A percentile compares a stretch with the other conserved stretches of the same genome.
phyloP scores from a whole-genome alignment of 1,140 invertebrate genomes.

The Ceratina japonica region DNA sequence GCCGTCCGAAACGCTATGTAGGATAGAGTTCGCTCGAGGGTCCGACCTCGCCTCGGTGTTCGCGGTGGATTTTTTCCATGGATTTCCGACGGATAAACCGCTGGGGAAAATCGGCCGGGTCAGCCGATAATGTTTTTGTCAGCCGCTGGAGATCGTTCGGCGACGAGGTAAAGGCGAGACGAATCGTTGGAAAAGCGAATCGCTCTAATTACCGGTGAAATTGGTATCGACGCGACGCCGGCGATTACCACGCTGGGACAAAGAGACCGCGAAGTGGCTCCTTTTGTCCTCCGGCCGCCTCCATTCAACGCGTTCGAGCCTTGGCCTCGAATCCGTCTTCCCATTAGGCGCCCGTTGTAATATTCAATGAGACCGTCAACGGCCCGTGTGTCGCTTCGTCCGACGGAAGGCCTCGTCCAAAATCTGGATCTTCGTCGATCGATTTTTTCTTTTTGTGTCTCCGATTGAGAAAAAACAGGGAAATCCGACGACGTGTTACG shows the following conservation, averaged over 20 bases:
- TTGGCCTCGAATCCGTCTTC: constrained; percentile 46
- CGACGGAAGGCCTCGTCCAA: too few species aligned
- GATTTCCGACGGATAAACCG: background rate
- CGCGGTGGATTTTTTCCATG: constrained; percentile 11
- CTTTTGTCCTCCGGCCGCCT: constrained; percentile 44
- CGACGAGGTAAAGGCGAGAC: constrained; percentile 5
- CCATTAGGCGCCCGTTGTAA: constrained; percentile 49
- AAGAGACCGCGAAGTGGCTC: constrained; percentile 53
- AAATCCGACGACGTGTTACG: too few species aligned
- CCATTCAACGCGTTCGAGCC: constrained; percentile 54
- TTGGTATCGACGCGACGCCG: constrained; percentile 56
- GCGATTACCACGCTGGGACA: constrained; percentile 53
- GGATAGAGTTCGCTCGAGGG: constrained; percentile 19
- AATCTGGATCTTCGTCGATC: too few species aligned
- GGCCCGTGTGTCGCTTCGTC: background rate
- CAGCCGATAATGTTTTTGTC: constrained; percentile 6
- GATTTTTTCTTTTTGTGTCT: too few species aligned
- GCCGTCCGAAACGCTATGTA: constrained; percentile 34
- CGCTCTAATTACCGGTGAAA: constrained; percentile 57
- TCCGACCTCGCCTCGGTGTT: constrained; percentile 27
- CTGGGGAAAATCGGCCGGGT: background rate
- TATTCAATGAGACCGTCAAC: constrained; percentile 25
- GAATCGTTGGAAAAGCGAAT: constrained; percentile 39
- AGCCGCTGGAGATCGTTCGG: background rate
- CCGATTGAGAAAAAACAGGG: too few species aligned